Percentiles rank a stretch among this genome's conserved stretches.
These are phyloP conservation scores for Zaprionus inermis DNA, from an alignment of 1,140 invertebrate genomes.

Conservation along the genomic window DNA sequence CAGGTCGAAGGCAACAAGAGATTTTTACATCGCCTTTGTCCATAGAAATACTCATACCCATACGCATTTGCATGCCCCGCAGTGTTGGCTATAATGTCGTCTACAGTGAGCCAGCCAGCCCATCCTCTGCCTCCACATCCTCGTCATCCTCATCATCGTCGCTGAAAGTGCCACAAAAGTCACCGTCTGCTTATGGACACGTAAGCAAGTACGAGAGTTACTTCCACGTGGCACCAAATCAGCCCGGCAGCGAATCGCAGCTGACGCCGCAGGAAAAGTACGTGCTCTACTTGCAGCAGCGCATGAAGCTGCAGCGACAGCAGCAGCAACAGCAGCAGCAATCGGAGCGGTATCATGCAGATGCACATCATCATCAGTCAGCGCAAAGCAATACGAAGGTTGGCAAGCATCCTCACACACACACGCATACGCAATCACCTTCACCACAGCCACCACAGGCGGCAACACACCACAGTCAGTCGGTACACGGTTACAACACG, in stretches of 20 bases:
- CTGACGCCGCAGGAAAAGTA: constrained; percentile 83
- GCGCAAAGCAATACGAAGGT: constrained; percentile 68
- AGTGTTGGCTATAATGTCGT: constrained; percentile 55
- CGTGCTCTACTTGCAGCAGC: constrained; percentile 81
- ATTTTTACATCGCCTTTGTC: constrained; percentile 50
- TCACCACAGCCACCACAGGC: constrained; percentile 15
- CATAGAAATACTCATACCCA: constrained; percentile 32
- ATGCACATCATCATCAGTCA: constrained; percentile 51
- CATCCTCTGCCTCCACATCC: constrained; percentile 22
- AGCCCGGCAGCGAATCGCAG: constrained; percentile 23
- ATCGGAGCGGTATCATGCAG: not conserved
- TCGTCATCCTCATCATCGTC: constrained; percentile 34
- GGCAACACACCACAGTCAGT: constrained; percentile 19
- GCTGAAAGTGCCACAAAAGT: constrained; percentile 64
- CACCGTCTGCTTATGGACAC: constrained; percentile 48
- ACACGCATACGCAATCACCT: constrained; percentile 20
- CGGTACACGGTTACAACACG: constrained; percentile 21
- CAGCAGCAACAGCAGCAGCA: constrained; percentile 65
- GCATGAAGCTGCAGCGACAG: constrained; percentile 74
- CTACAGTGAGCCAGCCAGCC: constrained; percentile 36
- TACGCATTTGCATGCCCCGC: constrained; percentile 54
- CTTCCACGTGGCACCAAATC: constrained; percentile 64
- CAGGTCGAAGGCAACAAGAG: constrained; percentile 9
- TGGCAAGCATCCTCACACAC: constrained; percentile 51
- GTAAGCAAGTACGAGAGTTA: constrained; percentile 70